These are phyloP conservation scores for Trissolcus brochymenae DNA, from an alignment of 2,888 invertebrate genomes.

Conservation along the genomic window DNA sequence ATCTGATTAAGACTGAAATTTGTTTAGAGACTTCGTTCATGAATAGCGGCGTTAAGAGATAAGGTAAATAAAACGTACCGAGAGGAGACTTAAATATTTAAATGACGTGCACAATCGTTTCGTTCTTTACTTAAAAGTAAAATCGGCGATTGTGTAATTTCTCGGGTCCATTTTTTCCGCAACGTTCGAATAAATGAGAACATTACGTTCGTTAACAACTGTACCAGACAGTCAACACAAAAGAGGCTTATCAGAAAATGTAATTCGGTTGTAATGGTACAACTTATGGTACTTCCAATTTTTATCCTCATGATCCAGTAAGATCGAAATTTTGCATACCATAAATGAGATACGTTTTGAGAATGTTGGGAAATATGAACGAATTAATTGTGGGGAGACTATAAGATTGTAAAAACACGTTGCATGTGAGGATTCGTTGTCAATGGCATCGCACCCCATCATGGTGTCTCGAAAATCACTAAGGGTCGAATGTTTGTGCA, in stretches of 20 bases:
- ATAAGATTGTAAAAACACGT: conserved; percentile 45
- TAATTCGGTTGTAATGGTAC: background rate
- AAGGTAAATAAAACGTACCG: conserved; percentile 50
- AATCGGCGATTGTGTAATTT: conserved; percentile 11
- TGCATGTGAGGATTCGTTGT: conserved; percentile 47
- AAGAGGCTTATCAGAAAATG: background rate
- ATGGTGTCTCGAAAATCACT: conserved; percentile 52
- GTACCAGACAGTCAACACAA: no score
- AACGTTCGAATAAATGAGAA: no score
- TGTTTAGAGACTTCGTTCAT: conserved; percentile 56
- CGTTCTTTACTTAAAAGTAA: conserved; percentile 22
- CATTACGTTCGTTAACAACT: no score
- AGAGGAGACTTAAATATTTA: conserved; percentile 43
- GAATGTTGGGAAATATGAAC: background rate
- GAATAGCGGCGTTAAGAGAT: conserved; percentile 55
- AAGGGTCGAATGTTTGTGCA: conserved; percentile 56
- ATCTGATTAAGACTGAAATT: conserved; percentile 57
- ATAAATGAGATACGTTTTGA: conserved; percentile 1
- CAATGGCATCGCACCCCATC: conserved; percentile 45
- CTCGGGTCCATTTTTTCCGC: background rate
- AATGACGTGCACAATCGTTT: conserved; percentile 44
- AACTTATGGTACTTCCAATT: background rate
- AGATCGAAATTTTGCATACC: background rate
- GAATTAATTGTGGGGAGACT: background rate
- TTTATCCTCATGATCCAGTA: background rate